Conservation (phyloP, 2,113 vertebrate species). For the Sorex araneus region DNA sequence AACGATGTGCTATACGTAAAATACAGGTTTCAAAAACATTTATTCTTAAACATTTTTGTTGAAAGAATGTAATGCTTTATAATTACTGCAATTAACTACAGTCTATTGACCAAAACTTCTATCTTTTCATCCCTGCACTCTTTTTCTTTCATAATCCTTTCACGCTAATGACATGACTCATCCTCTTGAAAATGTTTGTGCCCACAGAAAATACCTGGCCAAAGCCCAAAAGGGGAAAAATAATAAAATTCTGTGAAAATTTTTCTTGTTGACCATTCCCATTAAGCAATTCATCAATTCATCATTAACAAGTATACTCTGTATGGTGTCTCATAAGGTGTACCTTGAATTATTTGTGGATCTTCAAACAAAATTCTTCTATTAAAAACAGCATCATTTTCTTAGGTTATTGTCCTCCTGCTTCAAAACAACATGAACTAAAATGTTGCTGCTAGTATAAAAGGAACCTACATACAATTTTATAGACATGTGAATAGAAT, state of each 20-base stretch:
- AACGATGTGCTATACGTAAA: background rate
- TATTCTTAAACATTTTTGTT: background rate
- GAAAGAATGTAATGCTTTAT: background rate
- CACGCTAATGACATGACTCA: background rate
- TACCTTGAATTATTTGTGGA: slow-evolving; percentile 71
- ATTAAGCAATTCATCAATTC: slow-evolving; percentile 39
- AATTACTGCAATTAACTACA: slow-evolving; percentile 37
- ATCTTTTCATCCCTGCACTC: background rate
- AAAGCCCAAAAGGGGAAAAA: background rate
- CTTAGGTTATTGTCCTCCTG: background rate
- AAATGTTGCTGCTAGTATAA: slow-evolving; percentile 58
- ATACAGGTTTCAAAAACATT: slow-evolving; percentile 21
- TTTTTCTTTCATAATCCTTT: slow-evolving; percentile 38
- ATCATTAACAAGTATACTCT: slow-evolving; percentile 27
- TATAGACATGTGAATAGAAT: background rate
- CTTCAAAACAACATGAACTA: slow-evolving; percentile 17
- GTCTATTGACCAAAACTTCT: slow-evolving; percentile 3
- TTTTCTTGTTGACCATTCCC: background rate
- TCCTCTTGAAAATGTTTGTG: background rate
- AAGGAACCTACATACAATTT: slow-evolving; percentile 19
- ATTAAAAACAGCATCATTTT: slow-evolving; percentile 62
- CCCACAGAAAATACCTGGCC: background rate
- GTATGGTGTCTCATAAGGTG: slow-evolving; percentile 20
- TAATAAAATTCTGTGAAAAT: background rate
- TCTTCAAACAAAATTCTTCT: slow-evolving; percentile 65